Evolutionary conservation across 2,888 invertebrate species (phyloP), one percentile per base, ranked within the genome.

Genomic region (Agrypnus murinus): DNA sequence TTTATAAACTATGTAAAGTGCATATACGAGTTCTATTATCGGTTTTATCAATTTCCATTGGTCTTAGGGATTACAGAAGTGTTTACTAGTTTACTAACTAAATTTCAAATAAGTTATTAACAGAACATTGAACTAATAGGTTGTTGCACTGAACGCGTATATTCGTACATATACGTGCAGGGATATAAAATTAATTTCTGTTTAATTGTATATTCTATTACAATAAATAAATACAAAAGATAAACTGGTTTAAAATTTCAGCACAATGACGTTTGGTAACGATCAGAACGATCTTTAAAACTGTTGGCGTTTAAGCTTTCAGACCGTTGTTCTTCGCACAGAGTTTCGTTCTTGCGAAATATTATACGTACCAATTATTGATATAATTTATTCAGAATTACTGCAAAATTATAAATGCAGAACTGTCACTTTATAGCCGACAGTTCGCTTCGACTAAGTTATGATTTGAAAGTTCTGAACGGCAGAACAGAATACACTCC

Each of bases 91-190:
- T 83, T 77, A 78, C 78, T 77, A 84, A 84, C 83, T 83, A 82
- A 82, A 84, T 84, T 81, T 82, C 81, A 81, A 83, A 83, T 82
- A 80, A 80, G 81, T 84, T 84, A 83, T 81, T 82, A 84, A 84
- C 83, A 80, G 81, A 78, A 83, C 84, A 84, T 84, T 84, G 84
- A 84, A 78, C 81, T 83, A 83, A 83, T 80, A 79, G 43, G 69
- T 63, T 58, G 32, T 25, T 66, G 32, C 46, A 57, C 55, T 43
- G 57, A 59, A 59, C 9, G 25, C 4, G 59, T 15, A 32, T 19
- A 25, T 59, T 66, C 17, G 40, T 48, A 48, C 62, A 36, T n/a
- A n/a, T 62, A 57, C 45, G 19, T 57, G n/a, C n/a, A n/a, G n/a
- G 36, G 53, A 31, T 19, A 40, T 40, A 38, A 38, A 55, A 14